Evolutionary conservation across 2,888 invertebrate species (phyloP), one percentile per base, ranked within the genome.

Genomic region (Pelosia muscerda): DNA sequence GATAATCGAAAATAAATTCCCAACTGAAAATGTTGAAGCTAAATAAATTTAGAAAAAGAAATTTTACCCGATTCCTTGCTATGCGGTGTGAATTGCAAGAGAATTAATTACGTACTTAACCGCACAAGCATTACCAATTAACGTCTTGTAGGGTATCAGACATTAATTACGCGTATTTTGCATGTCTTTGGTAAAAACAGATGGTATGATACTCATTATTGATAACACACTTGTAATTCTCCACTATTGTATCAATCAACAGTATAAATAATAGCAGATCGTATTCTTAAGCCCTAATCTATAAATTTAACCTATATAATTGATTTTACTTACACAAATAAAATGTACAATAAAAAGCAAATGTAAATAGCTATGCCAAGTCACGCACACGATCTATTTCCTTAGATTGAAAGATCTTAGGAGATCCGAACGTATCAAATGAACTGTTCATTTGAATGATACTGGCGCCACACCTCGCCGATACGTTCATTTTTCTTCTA

Each of bases 401-500:
- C 23, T 58, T 58, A 49, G 65, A 65, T 65, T 65, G 65, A 65
- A 65, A 60, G 60, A 65, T 60, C 26, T 53, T 19, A 38, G 11
- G 60, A 65, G 54, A 54, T 65, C 31, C 26, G 54, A 55, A 28
- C 58, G 22, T 65, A 60, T 60, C 60, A 49, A 65, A 65, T 26
- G 65, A 65, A 54, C 49, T 34, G 65, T 65, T 34, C 38, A 54
- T 54, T 65, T 65, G 60, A 54, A 60, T 54, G n/a, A 42, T 22
- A 64, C 57, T 28, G 57, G n/a, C 22, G 42, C 57, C 31, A 28
- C n/a, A 49, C 49, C 25, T n/a, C 49, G 23, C 23, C 11, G 31
- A 19, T n/a, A 25, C 53, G 53, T 25, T 25, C 58, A 58, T 58
- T 58, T 58, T 31, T 58, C 28, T 58, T 58, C 31, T n/a, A 58